Evolutionary conservation across 2,888 invertebrate genomes (phyloP).

Genomic region (Schizaphis graminum): DNA sequence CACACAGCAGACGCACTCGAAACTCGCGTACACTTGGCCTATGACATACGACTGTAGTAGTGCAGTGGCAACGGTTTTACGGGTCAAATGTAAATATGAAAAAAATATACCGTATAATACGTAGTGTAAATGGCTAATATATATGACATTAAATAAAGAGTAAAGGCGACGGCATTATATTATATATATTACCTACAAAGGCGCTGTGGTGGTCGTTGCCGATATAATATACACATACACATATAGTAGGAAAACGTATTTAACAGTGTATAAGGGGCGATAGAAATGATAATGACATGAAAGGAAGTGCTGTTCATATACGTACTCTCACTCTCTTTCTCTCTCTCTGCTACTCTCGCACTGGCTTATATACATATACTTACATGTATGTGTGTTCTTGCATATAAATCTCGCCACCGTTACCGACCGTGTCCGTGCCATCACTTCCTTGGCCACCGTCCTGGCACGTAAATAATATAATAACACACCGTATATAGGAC

Average conservation of each 20-base stretch:
- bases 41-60: not conserved
- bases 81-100: not conserved
- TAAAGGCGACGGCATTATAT: not conserved
- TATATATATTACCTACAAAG: not conserved
- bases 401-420: not conserved
- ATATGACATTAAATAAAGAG: not conserved
- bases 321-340: not conserved
- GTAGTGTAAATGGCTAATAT: constrained; percentile 4
- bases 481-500: not conserved
- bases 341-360: not conserved
- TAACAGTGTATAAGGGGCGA: constrained; percentile 17
- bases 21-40: constrained; percentile 27
- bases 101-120: not conserved
- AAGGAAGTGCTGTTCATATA: constrained; percentile 32
- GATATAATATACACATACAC: not conserved
- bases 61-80: not conserved
- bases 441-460: not conserved
- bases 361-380: not conserved
- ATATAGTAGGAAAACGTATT: constrained; percentile 30
- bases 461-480: not conserved
- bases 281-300: constrained; percentile 48
- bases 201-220: not conserved
- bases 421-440: not conserved
- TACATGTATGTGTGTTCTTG: not conserved
- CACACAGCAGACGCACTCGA: constrained; percentile 4